Evolutionary conservation across 2,797 vertebrate genomes (phyloP).

Genomic region (Hemitrygon akajei): DNA sequence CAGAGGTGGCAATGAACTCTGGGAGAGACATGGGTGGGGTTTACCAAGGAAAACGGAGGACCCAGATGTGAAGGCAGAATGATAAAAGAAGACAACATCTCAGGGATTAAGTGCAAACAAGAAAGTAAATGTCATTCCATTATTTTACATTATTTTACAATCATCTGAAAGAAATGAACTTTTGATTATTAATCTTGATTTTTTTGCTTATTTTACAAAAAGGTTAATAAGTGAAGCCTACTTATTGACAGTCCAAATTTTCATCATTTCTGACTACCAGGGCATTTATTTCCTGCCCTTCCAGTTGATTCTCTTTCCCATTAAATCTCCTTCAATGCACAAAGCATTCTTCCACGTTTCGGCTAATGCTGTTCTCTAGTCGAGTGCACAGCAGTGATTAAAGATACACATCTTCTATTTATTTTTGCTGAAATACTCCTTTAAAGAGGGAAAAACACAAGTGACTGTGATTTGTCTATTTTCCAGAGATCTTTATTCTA

Average conservation of each 20-base stretch:
- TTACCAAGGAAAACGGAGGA: constrained; percentile 15
- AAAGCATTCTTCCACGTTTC: not conserved
- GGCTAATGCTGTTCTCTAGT: not conserved
- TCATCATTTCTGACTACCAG: not conserved
- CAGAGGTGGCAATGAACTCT: not conserved
- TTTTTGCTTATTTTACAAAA: constrained; percentile 26
- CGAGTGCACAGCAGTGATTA: not conserved
- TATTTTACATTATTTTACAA: constrained; percentile 36
- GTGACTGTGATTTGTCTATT: not conserved
- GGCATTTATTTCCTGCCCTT: not conserved
- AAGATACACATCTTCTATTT: not conserved
- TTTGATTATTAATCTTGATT: constrained; percentile 18
- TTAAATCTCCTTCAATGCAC: not conserved
- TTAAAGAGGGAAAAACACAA: not conserved
- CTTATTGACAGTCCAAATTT: constrained; percentile 11
- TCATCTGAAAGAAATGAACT: constrained; percentile 12
- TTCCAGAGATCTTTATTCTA: not conserved
- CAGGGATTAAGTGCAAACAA: constrained; percentile 35
- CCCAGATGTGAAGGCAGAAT: constrained; percentile 31
- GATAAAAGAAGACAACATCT: constrained; percentile 35
- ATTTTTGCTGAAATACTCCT: not conserved
- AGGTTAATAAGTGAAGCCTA: not conserved
- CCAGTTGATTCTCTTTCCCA: not conserved
- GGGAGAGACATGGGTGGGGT: not conserved
- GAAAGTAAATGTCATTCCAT: constrained; percentile 29